Evolutionary conservation across 2,113 vertebrate species (phyloP), one percentile per base, ranked within the genome.

Genomic region (Nymphicus hollandicus): DNA sequence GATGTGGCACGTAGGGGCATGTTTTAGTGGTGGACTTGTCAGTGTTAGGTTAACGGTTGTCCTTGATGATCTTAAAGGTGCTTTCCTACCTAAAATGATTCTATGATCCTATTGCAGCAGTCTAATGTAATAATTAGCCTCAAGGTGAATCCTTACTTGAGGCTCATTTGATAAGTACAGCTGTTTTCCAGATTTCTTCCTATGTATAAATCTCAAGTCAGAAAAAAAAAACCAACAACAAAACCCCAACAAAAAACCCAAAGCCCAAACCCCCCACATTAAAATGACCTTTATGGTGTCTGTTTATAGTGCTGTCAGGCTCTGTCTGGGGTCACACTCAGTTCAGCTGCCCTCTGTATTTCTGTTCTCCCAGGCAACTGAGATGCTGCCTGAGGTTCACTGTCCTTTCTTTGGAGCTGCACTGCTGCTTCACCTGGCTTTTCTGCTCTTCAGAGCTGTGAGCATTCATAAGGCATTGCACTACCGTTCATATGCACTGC

Each of bases 11-110:
- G 55, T 58, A 53, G 7, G 6, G 22, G 61, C 24, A 16, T 41
- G 28, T 18, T n/a, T n/a, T 69, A 82, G 16, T 58, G 37, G 27
- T 82, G 12, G 18, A 9, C 24, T 63, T 78, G n/a, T 14, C 7
- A 43, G 39, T 39, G 17, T 4, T 65, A 49, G 15, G 16, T 52
- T 52, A 13, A 10, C 0, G 0, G 17, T 4, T 84, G 29, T 35
- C 24, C 33, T 58, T 58, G 33, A 31, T 55, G 15, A 61, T 43
- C 41, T 79, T 46, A 28, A 22, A 11, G 10, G 3, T 24, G 16
- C 74, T 37, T 74, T 50, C 44, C 29, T 83, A 28, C 14, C 13
- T 50, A 20, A 20, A 70, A 65, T 3, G 19, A 56, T 47, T 70
- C 44, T 55, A 27, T 41, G 17, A 74, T 50, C 86, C 28, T 58